Base-by-base conservation (phyloP, 2,113 vertebrate genomes). In the Paralichthys olivaceus region DNA sequence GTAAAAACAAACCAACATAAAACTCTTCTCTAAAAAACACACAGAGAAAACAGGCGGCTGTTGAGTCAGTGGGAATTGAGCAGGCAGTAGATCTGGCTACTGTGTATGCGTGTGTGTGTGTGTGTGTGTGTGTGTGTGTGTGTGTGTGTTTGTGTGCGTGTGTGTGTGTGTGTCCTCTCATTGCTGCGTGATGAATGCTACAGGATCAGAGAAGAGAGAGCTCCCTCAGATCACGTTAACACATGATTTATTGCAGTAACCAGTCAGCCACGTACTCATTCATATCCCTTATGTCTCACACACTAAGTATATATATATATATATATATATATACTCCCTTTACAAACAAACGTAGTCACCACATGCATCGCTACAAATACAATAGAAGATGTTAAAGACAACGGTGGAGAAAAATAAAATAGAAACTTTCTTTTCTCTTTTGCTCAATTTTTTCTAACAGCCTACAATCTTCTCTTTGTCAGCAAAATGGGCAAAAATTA, bases 171-270 rank as follows among this genome's bases (percentile, higher is more conserved):
- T 43, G 69, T 69, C 60, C 28, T 70, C 29, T 59, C 17, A 69
- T 72, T 86, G 84, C 77, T 75, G 58, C 12, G 60, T 77, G 80
- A 91, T 84, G 49, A 89, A 79, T 89, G 77, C 60, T 68, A 26
- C 37, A 47, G 65, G 61, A 81, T 81, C 78, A 74, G 78, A 69
- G 65, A 67, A n/a, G 58, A 40, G 62, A 83, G 77, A 47, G 77
- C 63, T 86, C 81, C 83, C 82, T 84, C 32, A 80, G 63, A 84
- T 87, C 4, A n/a, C 0, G 0, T 85, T 86, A 80, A 77, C 65
- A 68, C 67, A 57, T 89, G 87, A 90, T 85, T 85, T 80, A 88
- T 76, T 58, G 56, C 86, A 66, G 75, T 53, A 68, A 65, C 76
- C 37, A 77, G 54, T n/a, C 58, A 70, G 32, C 65, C 55, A 47